phyloP scores from a whole-genome alignment of 2,888 invertebrate species.

The Acanthosepion pharaonis region DNA sequence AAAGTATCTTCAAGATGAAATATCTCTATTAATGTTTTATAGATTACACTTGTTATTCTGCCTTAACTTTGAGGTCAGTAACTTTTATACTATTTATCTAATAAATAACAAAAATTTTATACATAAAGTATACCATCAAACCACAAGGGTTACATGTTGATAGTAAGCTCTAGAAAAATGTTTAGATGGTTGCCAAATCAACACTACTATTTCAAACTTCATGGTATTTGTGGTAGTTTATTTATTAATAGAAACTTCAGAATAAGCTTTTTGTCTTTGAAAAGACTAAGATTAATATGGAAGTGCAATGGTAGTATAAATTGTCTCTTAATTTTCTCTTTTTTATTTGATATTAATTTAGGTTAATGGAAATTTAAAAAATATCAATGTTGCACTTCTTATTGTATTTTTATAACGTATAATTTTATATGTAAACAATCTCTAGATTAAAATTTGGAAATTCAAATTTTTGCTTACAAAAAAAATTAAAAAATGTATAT shows the following conservation, averaged over 20 bases:
- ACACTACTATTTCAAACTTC: neutral
- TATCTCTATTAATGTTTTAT: neutral
- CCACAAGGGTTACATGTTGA: too few relatives aligned
- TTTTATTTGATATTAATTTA: neutral
- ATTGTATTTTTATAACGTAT: neutral
- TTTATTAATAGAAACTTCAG: neutral
- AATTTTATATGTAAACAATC: neutral
- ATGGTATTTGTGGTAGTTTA: neutral
- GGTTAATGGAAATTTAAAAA: neutral
- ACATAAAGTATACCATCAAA: too few relatives aligned
- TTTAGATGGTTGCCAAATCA: neutral
- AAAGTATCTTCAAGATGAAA: neutral
- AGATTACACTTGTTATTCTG: neutral
- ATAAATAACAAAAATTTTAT: neutral
- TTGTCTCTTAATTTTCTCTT: neutral
- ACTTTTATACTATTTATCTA: neutral
- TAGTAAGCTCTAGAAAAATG: too few relatives aligned
- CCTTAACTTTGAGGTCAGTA: neutral
- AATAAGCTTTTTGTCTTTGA: neutral
- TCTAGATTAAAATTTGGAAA: neutral
- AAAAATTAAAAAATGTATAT: neutral
- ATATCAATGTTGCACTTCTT: neutral
- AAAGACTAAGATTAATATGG: neutral
- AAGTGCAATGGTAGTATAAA: neutral
- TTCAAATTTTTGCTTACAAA: neutral